phyloP scores from a whole-genome alignment of 2,797 vertebrate species.

The Novumbra hubbsi region DNA sequence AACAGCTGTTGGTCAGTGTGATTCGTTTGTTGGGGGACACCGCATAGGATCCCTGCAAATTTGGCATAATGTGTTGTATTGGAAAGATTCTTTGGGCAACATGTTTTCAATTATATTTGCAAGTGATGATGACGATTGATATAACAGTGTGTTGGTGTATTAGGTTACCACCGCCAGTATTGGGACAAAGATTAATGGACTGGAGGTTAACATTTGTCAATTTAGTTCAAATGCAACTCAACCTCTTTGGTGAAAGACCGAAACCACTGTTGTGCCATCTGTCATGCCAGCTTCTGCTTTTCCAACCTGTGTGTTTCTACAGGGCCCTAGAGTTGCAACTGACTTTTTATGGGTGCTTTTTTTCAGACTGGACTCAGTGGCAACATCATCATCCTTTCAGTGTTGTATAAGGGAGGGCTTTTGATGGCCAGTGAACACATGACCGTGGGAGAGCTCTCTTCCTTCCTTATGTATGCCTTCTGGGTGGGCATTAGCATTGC shows the following conservation, averaged over 20 bases:
- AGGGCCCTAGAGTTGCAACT: neutral
- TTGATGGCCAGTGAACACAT: slow-evolving; percentile 89
- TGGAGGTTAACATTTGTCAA: neutral
- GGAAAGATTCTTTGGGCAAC: too few species aligned
- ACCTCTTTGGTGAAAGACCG: neutral
- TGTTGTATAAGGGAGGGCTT: slow-evolving; percentile 95
- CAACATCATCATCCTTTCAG: slow-evolving; percentile 91
- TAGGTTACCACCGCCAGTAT: too few species aligned
- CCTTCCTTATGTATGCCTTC: slow-evolving; percentile 97
- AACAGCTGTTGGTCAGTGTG: too few species aligned
- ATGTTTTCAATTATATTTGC: too few species aligned
- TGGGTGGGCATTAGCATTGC: slow-evolving; percentile 97
- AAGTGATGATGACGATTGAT: too few species aligned
- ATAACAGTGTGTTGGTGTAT: too few species aligned
- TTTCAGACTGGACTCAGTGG: slow-evolving; percentile 90
- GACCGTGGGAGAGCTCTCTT: slow-evolving; percentile 94
- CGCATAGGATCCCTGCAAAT: too few species aligned
- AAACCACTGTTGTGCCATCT: neutral
- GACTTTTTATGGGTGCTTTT: neutral
- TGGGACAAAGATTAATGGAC: neutral
- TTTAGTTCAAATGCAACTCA: neutral
- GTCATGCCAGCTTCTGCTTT: neutral
- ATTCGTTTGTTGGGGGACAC: too few species aligned
- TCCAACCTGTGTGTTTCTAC: neutral
- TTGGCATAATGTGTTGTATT: too few species aligned